These are phyloP conservation scores for Archips crataeganus DNA, from an alignment of 2,888 invertebrate species.

Conservation along the genomic window DNA sequence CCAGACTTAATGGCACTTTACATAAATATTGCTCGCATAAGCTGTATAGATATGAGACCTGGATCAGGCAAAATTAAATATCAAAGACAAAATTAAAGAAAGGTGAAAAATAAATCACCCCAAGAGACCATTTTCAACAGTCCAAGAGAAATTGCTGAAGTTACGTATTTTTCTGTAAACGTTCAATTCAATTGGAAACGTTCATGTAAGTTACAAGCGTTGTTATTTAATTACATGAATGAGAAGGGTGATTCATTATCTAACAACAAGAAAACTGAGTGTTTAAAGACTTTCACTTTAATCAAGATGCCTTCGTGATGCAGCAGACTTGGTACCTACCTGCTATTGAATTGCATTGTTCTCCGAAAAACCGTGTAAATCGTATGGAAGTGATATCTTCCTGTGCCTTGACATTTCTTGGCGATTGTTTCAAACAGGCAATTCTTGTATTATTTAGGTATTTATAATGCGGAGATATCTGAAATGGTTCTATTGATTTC, in stretches of 20 bases:
- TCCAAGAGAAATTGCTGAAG: background rate
- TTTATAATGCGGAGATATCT: too few species aligned
- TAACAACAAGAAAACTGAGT: conserved; percentile 17
- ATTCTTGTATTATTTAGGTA: too few species aligned
- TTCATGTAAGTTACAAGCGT: background rate
- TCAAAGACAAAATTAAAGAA: background rate
- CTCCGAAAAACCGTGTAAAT: conserved; percentile 16
- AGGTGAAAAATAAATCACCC: background rate
- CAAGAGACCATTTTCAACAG: background rate
- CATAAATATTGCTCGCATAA: background rate
- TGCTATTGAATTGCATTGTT: conserved; percentile 57
- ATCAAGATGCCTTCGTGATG: conserved; percentile 49
- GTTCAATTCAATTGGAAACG: background rate
- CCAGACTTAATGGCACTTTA: background rate
- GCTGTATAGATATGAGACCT: background rate
- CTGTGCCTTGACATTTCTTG: background rate
- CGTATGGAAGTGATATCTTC: conserved; percentile 40
- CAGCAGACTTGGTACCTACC: conserved; percentile 50
- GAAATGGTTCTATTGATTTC: too few species aligned
- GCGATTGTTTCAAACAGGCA: background rate
- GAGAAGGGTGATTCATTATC: background rate
- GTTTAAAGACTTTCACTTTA: conserved; percentile 62
- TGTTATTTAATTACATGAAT: background rate
- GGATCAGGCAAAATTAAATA: background rate
- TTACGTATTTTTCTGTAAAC: background rate